Conservation (phyloP, 2,797 vertebrate species). For the Lindbergichthys nudifrons region DNA sequence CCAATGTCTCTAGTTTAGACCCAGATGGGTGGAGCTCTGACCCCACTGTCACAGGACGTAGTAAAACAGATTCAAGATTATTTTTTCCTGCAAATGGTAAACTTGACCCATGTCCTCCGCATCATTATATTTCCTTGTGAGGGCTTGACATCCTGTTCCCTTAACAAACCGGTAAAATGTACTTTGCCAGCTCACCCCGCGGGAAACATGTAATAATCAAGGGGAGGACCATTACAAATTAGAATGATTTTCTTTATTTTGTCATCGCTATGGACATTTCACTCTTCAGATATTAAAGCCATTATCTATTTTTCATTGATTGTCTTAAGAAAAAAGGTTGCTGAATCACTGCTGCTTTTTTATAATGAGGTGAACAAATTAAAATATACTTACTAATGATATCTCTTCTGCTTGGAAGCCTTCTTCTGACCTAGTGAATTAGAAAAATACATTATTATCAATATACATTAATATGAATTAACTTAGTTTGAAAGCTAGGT, state of each 20-base stretch:
- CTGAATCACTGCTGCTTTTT: neutral
- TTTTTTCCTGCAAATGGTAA: conserved; percentile 58
- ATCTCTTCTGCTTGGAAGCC: neutral
- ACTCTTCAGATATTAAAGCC: conserved; percentile 13
- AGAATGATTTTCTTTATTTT: conserved; percentile 46
- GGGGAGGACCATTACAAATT: conserved; percentile 58
- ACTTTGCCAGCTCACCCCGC: conserved; percentile 56
- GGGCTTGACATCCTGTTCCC: conserved; percentile 67
- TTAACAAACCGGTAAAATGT: conserved; percentile 72
- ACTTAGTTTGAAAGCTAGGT: neutral
- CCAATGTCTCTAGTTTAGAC: conserved; percentile 55
- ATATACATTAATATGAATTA: neutral
- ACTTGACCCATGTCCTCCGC: conserved; percentile 73
- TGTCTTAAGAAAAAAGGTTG: neutral
- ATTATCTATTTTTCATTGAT: conserved; percentile 6
- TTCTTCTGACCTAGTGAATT: neutral
- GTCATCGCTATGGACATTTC: conserved; percentile 29
- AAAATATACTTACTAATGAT: neutral
- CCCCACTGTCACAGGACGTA: conserved; percentile 60
- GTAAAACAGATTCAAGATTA: conserved; percentile 52
- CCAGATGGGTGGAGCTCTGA: conserved; percentile 73
- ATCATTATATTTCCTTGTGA: conserved; percentile 58
- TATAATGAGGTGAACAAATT: neutral
- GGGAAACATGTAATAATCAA: conserved; percentile 60
- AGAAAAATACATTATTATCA: neutral